A percentile compares a stretch with the other conserved stretches of the same genome.
Evolutionary conservation across 2,113 vertebrate genomes (phyloP).

Genomic region (Parus major): DNA sequence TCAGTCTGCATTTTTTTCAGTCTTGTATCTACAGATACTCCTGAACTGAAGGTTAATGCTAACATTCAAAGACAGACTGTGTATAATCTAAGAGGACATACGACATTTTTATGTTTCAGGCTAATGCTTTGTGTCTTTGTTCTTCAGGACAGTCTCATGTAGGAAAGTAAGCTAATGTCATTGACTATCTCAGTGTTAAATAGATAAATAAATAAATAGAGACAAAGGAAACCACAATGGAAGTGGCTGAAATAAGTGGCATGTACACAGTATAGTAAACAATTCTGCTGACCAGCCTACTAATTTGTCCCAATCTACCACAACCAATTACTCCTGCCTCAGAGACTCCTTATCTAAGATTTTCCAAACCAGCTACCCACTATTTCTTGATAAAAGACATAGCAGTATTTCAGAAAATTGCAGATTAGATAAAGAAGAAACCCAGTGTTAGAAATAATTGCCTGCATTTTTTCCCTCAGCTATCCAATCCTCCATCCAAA

Average conservation of each 20-base stretch:
- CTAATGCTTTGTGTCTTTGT: conserved; percentile 7
- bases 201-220: conserved; percentile 6
- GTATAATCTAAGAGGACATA: conserved; percentile 29
- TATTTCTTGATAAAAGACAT: conserved; percentile 50
- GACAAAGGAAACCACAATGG: not conserved
- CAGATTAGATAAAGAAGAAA: conserved; percentile 57
- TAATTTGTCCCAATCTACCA: conserved; percentile 36
- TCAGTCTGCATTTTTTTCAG: conserved; percentile 17
- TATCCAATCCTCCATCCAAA: conserved; percentile 16
- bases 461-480: not conserved
- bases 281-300: not conserved
- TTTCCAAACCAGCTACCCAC: conserved; percentile 37
- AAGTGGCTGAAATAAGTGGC: conserved; percentile 22
- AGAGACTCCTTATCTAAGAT: conserved; percentile 26
- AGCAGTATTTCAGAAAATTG: conserved; percentile 55
- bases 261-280: not conserved
- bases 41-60: conserved; percentile 47
- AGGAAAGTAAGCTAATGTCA: conserved; percentile 32
- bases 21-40: not conserved
- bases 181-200: not conserved
- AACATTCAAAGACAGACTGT: conserved; percentile 50
- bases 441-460: conserved; percentile 39
- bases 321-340: conserved; percentile 36
- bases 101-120: conserved; percentile 29
- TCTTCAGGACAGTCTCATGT: not conserved